Base-by-base conservation (phyloP, 2,888 invertebrate genomes). In the Leucozona laternaria region DNA sequence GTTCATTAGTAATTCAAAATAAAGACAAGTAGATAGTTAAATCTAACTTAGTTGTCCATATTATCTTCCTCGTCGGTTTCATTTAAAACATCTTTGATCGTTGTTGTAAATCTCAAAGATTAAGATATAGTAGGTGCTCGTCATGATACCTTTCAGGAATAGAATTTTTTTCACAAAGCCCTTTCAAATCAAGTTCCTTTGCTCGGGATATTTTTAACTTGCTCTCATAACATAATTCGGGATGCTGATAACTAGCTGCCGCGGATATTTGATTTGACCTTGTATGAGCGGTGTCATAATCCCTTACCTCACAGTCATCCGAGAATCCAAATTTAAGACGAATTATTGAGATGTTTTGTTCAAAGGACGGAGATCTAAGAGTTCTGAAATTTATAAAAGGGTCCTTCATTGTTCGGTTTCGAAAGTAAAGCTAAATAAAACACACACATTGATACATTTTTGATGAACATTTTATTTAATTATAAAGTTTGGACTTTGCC, bases 131-230 rank as follows among this genome's bases (percentile, higher is more conserved):
- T n/a, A 53, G 37, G 22, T 68, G 37, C 15, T 48, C 43, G 25
- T 64, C 37, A 20, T 64, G 62, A 64, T 64, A 48, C 48, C 64
- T 17, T 64, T 31, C 31, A 17, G 66, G 62, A 62, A 62, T 28
- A 66, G 50, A 4, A 37, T 37, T 37, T 53, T 50, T 68, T 68
- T 31, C 31, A 66, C 34, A 66, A 66, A 66, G 50, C 13, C 17
- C 50, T 31, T 45, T 50, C 50, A 66, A 22, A 34, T 34, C 20
- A 66, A 22, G 5, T 15, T 34, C 20, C 10, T 48, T 31, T 50
- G 50, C 50, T 68, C 20, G 50, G 66, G 66, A 68, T 68, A 50
- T 34, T 68, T 31, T 20, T 50, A 68, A 20, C 22, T 43, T 43
- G 43, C 5, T 43, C 1, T n/a, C 15, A 43, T 43, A n/a, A n/a